phyloP scores from a whole-genome alignment of 2,888 invertebrate species.

The Plagiodera versicolora region DNA sequence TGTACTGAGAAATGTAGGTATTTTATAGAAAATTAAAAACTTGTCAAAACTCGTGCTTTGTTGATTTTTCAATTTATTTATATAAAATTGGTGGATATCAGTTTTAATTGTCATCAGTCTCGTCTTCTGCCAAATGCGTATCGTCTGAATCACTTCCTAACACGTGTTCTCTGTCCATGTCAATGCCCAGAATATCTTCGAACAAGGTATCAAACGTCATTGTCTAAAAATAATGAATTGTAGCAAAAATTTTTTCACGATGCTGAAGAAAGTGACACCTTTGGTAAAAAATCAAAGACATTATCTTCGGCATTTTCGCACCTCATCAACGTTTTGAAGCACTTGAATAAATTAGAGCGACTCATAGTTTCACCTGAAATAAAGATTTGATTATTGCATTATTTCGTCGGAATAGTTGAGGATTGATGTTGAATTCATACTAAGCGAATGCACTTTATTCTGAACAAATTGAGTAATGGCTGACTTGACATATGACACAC shows the following conservation, averaged over 20 bases:
- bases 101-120: neutral
- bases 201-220: slow-evolving; percentile 50
- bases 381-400: too few species aligned
- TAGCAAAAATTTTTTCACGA: neutral
- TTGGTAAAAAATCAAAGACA: slow-evolving; percentile 41
- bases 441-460: too few species aligned
- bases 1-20: slow-evolving; percentile 25
- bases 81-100: neutral
- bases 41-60: slow-evolving; percentile 1
- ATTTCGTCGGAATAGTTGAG: too few species aligned
- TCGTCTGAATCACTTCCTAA: slow-evolving; percentile 18
- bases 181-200: slow-evolving; percentile 58
- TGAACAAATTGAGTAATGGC: too few species aligned
- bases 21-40: slow-evolving; percentile 30
- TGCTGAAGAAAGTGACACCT: slow-evolving; percentile 32
- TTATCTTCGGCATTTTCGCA: slow-evolving; percentile 28
- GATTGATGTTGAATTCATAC: too few species aligned
- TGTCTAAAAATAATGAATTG: slow-evolving; percentile 9
- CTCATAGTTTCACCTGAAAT: slow-evolving; percentile 43
- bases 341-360: slow-evolving; percentile 35
- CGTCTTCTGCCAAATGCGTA: neutral
- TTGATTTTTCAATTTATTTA: too few species aligned
- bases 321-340: slow-evolving; percentile 42
- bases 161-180: slow-evolving; percentile 45
- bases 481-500: too few species aligned